These are phyloP conservation scores for Platysternon megacephalum DNA, from an alignment of 2,113 vertebrate species.

Conservation along the genomic window DNA sequence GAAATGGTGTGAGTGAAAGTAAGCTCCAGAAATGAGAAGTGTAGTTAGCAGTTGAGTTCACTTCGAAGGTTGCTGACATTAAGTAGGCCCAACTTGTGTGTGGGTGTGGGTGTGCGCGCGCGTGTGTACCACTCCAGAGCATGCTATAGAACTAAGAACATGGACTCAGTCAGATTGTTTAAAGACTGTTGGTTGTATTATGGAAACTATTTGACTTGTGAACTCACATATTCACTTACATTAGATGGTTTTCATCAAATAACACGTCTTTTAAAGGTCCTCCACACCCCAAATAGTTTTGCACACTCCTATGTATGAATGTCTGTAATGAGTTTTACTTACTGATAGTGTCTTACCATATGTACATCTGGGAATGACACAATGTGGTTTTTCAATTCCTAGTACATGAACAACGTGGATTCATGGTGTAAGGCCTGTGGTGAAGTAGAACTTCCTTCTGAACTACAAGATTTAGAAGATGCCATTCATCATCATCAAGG, in stretches of 20 bases:
- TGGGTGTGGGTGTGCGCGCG: too few relatives aligned
- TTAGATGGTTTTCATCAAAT: neutral
- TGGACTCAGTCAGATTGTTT: neutral
- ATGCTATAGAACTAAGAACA: neutral
- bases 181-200: neutral
- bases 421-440: constrained; percentile 98
- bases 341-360: neutral
- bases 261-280: neutral
- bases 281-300: neutral
- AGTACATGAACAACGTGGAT: constrained; percentile 99
- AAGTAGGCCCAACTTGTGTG: neutral
- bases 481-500: constrained; percentile 98
- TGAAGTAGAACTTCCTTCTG: constrained; percentile 95
- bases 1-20: neutral
- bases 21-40: neutral
- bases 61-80: neutral
- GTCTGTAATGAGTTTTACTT: neutral
- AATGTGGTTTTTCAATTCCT: neutral
- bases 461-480: constrained; percentile 97
- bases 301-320: fast-evolving
- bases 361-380: neutral
- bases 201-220: neutral
- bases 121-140: neutral
- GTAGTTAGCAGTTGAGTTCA: neutral
- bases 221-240: neutral